phyloP scores from a whole-genome alignment of 2,113 vertebrate species.

The Eira barbara region DNA sequence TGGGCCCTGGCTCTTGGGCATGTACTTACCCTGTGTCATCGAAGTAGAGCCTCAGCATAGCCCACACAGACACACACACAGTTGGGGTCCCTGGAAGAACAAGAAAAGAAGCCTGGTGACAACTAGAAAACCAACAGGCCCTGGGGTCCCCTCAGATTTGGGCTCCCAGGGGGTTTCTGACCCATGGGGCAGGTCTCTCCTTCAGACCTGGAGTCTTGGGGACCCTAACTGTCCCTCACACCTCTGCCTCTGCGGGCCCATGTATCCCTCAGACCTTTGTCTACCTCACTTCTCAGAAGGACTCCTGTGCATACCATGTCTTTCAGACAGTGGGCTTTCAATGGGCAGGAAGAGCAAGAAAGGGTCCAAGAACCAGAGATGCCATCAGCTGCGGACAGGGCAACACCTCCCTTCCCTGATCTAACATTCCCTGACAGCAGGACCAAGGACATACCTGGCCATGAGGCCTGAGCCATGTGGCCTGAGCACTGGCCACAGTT shows the following conservation, averaged over 20 bases:
- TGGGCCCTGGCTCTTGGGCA: rapidly evolving
- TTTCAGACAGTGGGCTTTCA: background rate
- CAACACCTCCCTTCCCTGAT: background rate
- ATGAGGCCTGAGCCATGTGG: background rate
- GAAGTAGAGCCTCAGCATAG: conserved; percentile 93
- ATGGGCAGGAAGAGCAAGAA: background rate
- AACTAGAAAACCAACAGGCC: background rate
- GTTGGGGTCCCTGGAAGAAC: conserved; percentile 92
- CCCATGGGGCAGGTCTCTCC: background rate
- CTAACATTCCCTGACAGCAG: rapidly evolving
- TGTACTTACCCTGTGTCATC: conserved; percentile 91
- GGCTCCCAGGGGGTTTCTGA: background rate
- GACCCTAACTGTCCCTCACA: background rate
- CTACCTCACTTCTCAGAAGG: background rate
- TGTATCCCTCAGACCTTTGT: no score
- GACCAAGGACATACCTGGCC: background rate
- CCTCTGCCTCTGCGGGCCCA: background rate
- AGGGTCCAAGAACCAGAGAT: background rate
- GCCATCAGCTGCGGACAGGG: rapidly evolving
- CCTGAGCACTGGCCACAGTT: background rate
- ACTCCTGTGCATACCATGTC: background rate
- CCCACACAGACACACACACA: conserved; percentile 96
- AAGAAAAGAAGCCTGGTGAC: background rate
- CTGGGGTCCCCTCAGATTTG: background rate
- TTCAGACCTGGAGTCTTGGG: background rate